These are phyloP conservation scores for Gallinago paraguaiae DNA, from an alignment of 2,113 vertebrate species.

Conservation along the genomic window DNA sequence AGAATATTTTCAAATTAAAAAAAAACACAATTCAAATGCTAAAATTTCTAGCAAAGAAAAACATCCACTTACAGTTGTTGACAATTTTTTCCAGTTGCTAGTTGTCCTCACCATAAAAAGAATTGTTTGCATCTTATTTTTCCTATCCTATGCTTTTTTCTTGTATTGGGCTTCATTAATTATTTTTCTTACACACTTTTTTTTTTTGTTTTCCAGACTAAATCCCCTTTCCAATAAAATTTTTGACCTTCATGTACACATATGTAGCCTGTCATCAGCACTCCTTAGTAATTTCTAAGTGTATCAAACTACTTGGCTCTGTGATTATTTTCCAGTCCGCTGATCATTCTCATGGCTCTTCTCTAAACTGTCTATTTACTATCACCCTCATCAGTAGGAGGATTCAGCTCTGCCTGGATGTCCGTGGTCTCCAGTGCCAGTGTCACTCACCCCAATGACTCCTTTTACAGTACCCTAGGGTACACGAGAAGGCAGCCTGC, in stretches of 20 bases:
- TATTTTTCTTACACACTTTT: not conserved
- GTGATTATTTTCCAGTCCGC: not conserved
- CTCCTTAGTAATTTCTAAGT: not conserved
- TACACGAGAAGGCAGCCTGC: not conserved
- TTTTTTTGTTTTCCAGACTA: not conserved
- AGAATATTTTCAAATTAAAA: not conserved
- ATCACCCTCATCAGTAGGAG: not conserved
- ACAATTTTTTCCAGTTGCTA: not conserved
- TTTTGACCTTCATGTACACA: not conserved
- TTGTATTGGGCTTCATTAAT: not conserved
- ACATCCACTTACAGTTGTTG: not conserved
- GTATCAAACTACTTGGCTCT: not conserved
- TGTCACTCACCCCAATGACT: not conserved
- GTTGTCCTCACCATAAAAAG: not conserved
- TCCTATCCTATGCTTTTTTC: not conserved
- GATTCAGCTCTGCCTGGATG: not conserved
- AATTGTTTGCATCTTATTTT: not conserved
- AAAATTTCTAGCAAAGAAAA: not conserved
- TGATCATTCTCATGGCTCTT: not conserved
- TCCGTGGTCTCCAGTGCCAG: rapidly evolving
- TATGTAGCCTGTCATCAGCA: not conserved
- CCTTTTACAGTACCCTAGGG: not conserved
- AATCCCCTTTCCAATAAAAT: not conserved
- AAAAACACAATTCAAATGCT: not conserved
- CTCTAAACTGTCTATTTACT: not conserved